Evolutionary conservation across 2,113 vertebrate genomes (phyloP), one percentile per base, ranked within the genome.

Genomic region (Gadus macrocephalus): DNA sequence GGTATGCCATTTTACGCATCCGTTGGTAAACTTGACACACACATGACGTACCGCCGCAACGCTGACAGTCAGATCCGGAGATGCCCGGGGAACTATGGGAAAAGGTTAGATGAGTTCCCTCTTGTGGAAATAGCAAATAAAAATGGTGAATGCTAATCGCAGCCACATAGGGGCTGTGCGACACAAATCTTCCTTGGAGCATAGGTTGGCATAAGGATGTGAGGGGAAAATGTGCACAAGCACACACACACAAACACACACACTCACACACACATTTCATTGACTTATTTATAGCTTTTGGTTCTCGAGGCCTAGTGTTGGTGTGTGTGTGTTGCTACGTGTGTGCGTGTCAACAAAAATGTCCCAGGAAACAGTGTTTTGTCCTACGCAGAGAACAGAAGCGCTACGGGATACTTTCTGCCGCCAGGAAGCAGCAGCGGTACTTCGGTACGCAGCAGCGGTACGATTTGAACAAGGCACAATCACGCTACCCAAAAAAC

Each of bases 281-380:
- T 35, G 72, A 64, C 74, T 74, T 87, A 85, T 89, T 86, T 90
- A 83, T 88, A 88, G 81, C 70, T 16, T 0, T 0, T 22, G 49
- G 0, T 70, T 84, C 77, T 20, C 58, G 59, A 27, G 83, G 75
- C 80, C 42, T 84, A 80, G 83, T 78, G 49, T 78, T 38, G 83
- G 83, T 75, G 80, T 72, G 79, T 70, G 66, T 71, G 67, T 38
- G 35, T 67, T 3, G 11, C 4, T 35, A 65, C 73, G 27, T 15
- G 42, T 65, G 15, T 78, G 83, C 66, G 75, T 80, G 86, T 82
- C 79, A 83, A 38, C 77, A 83, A 74, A 89, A 87, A 89, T 87
- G 85, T 88, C 85, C 85, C 35, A 75, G 75, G 68, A 69, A 88
- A 65, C 71, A 14, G 69, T 12, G 72, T 70, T n/a, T 15, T 68